These are phyloP conservation scores for Tor tambroides DNA, from an alignment of 2,113 vertebrate species.

Conservation along the genomic window DNA sequence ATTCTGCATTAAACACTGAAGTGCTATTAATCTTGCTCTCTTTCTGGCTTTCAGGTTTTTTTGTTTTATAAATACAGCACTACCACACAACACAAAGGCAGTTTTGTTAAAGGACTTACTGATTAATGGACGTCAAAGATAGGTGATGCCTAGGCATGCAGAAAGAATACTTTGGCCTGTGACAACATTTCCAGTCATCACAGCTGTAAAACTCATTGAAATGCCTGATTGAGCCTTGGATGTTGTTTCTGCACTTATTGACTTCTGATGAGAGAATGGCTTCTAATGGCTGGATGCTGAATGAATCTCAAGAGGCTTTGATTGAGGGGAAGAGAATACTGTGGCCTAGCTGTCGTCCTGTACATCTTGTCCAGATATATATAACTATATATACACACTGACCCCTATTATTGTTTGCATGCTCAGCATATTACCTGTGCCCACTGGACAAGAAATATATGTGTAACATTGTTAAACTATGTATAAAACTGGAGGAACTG, in stretches of 20 bases:
- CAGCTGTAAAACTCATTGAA: neutral
- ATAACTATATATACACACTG: neutral
- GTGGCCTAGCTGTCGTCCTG: neutral
- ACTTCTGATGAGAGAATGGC: neutral
- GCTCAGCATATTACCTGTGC: too few species aligned
- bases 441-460: too few species aligned
- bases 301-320: neutral
- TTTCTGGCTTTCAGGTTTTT: neutral
- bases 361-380: neutral
- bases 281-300: neutral
- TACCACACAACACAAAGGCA: neutral
- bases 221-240: neutral
- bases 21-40: neutral
- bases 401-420: neutral
- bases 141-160: neutral
- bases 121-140: neutral
- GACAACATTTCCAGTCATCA: neutral
- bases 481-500: too few species aligned
- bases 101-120: neutral
- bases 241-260: neutral
- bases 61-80: neutral
- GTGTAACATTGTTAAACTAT: too few species aligned
- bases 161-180: neutral
- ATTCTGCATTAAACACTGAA: neutral
- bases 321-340: neutral